Conservation (phyloP, 2,888 invertebrate species). For the Shargacucullia verbasci region DNA sequence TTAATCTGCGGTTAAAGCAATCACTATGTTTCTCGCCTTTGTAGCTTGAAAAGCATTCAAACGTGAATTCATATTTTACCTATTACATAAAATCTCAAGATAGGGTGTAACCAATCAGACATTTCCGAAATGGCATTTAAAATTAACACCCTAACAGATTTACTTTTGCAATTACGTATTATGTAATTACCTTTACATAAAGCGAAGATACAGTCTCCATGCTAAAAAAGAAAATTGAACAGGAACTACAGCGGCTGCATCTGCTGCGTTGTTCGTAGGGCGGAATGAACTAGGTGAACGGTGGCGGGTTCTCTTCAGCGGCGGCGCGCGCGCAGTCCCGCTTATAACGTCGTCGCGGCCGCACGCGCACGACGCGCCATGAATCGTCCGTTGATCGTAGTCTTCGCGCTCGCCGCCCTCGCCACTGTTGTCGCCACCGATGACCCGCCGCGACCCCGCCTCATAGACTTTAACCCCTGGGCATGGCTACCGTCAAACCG, state of each 20-base stretch:
- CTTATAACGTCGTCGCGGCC: slow-evolving; percentile 83
- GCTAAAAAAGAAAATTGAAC: slow-evolving; percentile 56
- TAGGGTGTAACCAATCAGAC: slow-evolving; percentile 1
- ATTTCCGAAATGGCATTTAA: slow-evolving; percentile 17
- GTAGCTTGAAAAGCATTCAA: not conserved
- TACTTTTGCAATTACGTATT: slow-evolving; percentile 35
- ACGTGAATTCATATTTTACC: not conserved
- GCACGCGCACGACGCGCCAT: slow-evolving; percentile 84
- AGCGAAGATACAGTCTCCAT: slow-evolving; percentile 24
- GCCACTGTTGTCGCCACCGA: slow-evolving; percentile 67
- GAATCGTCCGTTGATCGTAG: slow-evolving; percentile 76
- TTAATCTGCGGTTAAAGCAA: slow-evolving; percentile 1
- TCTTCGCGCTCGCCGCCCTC: slow-evolving; percentile 81
- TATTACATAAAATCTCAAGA: not conserved
- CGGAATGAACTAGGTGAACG: slow-evolving; percentile 75
- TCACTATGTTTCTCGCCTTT: not conserved
- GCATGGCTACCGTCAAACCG: slow-evolving; percentile 83
- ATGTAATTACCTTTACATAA: slow-evolving; percentile 37
- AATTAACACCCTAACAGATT: slow-evolving; percentile 17
- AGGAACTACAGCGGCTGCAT: slow-evolving; percentile 65
- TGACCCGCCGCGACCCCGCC: slow-evolving; percentile 80
- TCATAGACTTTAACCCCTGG: slow-evolving; percentile 85
- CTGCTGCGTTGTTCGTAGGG: slow-evolving; percentile 72
- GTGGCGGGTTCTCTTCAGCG: slow-evolving; percentile 68
- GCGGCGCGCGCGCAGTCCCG: slow-evolving; percentile 84